Evolutionary conservation across 1,140 invertebrate species (phyloP).

Genomic region (Macrotrachela quadricornifera): DNA sequence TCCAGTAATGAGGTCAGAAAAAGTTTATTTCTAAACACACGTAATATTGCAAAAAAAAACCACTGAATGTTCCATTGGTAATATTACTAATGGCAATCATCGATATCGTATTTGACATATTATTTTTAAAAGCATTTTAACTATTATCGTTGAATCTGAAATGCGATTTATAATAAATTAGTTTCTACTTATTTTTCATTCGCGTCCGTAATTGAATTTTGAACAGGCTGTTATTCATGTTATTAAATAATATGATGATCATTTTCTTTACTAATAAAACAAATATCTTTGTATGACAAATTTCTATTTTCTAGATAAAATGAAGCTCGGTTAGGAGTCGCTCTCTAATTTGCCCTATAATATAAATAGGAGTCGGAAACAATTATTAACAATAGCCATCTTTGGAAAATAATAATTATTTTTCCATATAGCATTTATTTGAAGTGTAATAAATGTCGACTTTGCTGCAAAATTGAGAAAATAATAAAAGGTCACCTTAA

Average conservation of each 20-base stretch:
- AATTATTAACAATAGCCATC: too few relatives aligned
- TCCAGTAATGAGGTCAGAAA: too few relatives aligned
- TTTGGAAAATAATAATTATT: too few relatives aligned
- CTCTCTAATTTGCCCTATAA: constrained; percentile 94
- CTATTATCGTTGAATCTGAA: constrained; percentile 79
- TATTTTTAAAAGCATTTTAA: constrained; percentile 96
- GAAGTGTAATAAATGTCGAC: too few relatives aligned
- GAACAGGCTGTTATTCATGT: constrained; percentile 57
- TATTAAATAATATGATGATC: constrained; percentile 46
- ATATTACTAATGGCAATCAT: constrained; percentile 97
- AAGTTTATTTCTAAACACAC: constrained; percentile 12
- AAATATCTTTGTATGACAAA: constrained; percentile 78
- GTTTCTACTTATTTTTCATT: constrained; percentile 51
- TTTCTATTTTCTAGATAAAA: constrained; percentile 35
- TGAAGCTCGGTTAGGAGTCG: constrained; percentile 56
- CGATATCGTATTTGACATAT: constrained; percentile 81
- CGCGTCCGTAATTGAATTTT: constrained; percentile 39
- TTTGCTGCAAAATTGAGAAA: too few relatives aligned
- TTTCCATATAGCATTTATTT: too few relatives aligned
- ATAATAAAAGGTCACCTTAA: too few relatives aligned
- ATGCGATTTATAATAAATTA: neutral
- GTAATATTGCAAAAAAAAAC: constrained; percentile 91
- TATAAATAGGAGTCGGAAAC: too few relatives aligned
- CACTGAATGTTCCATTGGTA: constrained; percentile 99
- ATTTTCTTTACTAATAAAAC: constrained; percentile 80